phyloP scores from a whole-genome alignment of 2,797 vertebrate genomes.

The Artibeus jamaicensis region DNA sequence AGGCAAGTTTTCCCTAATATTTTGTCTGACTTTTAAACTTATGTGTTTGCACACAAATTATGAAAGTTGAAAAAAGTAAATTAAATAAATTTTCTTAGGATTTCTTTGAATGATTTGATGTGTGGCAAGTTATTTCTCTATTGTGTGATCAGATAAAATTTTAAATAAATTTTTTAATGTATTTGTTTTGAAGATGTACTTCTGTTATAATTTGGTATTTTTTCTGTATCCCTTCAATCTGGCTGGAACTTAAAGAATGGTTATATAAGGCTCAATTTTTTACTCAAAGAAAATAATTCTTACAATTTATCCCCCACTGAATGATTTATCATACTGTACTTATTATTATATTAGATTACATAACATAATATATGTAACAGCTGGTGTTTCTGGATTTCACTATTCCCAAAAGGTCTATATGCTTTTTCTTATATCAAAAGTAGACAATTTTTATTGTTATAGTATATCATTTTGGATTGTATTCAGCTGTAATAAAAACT shows the following conservation, averaged over 20 bases:
- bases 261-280: background rate
- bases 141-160: background rate
- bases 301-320: background rate
- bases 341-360: background rate
- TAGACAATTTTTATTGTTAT: background rate
- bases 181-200: background rate
- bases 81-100: background rate
- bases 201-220: background rate
- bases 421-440: background rate
- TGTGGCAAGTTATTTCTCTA: constrained; percentile 1
- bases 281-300: background rate
- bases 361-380: background rate
- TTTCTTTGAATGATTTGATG: background rate
- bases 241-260: background rate
- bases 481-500: background rate
- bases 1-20: background rate
- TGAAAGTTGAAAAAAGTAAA: background rate
- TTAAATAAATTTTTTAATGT: background rate
- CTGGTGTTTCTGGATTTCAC: background rate
- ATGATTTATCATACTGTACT: background rate
- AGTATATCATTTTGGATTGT: background rate
- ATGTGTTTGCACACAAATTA: background rate
- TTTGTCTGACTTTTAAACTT: background rate
- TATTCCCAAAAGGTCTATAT: background rate
- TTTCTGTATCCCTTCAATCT: background rate